These are phyloP conservation scores for Canis aureus DNA, from an alignment of 2,113 vertebrate genomes.

Conservation along the genomic window DNA sequence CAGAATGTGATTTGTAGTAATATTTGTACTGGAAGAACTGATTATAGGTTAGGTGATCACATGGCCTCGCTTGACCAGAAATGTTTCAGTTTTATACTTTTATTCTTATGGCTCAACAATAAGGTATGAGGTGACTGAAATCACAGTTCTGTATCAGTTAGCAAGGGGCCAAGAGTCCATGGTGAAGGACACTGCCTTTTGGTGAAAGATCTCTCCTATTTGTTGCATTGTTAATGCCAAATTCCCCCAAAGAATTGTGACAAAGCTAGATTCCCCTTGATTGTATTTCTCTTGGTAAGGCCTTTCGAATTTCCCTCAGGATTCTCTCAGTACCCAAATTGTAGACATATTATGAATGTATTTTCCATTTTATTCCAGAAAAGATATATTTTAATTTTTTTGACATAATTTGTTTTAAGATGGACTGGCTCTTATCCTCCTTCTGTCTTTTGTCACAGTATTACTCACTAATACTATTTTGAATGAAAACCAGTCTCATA, in stretches of 20 bases:
- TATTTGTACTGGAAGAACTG: not conserved
- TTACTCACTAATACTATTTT: not conserved
- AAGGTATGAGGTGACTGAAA: not conserved
- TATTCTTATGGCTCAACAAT: not conserved
- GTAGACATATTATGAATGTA: not conserved
- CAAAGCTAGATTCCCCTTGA: not conserved
- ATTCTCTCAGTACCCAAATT: not conserved
- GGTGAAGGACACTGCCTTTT: not conserved
- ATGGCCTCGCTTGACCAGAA: not conserved
- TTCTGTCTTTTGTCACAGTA: not conserved
- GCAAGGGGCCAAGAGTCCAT: not conserved
- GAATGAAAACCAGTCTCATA: not conserved
- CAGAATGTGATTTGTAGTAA: not conserved
- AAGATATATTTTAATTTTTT: not conserved
- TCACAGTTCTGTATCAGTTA: not conserved
- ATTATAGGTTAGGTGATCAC: not conserved
- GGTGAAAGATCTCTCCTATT: not conserved
- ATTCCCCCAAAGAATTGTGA: not conserved
- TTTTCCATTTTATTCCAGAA: not conserved
- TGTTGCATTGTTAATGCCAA: not conserved
- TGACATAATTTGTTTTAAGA: not conserved
- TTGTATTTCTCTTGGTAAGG: not conserved
- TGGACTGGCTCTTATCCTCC: not conserved
- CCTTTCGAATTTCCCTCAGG: not conserved
- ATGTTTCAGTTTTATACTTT: not conserved